phyloP scores from a whole-genome alignment of 1,140 invertebrate genomes.

The Lepidurus packardi region DNA sequence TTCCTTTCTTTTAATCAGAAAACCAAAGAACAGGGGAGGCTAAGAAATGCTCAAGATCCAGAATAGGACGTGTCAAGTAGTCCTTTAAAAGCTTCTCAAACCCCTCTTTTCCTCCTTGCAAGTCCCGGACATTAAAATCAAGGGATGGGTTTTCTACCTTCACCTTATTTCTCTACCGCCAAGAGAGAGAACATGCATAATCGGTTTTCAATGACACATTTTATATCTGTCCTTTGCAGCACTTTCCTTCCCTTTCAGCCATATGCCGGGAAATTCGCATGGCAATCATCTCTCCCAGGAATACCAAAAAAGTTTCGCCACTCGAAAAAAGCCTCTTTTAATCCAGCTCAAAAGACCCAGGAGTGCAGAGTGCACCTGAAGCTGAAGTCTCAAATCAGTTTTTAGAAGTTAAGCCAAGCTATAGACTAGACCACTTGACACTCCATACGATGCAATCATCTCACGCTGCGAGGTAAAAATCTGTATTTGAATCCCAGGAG shows the following conservation, averaged over 20 bases:
- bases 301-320: background rate
- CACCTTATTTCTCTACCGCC: background rate
- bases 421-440: background rate
- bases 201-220: background rate
- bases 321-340: background rate
- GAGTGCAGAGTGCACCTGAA: background rate
- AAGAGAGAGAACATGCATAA: background rate
- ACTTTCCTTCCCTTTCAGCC: background rate
- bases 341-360: background rate
- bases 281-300: background rate
- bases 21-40: background rate
- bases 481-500: background rate
- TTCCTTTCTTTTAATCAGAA: background rate
- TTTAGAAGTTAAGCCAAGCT: constrained; percentile 2
- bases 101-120: background rate
- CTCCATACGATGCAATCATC: constrained; percentile 13
- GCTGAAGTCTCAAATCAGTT: background rate
- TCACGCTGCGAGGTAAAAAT: constrained; percentile 6
- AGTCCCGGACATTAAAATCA: too few relatives aligned
- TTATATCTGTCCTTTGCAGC: background rate
- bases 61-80: constrained; percentile 8
- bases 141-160: too few relatives aligned
- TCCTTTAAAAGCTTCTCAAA: background rate
- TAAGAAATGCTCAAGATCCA: background rate
- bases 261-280: background rate